Percentiles rank a stretch among this genome's conserved stretches.
Conservation (phyloP, 2,888 invertebrate genomes). For the Strigamia crassipes region DNA sequence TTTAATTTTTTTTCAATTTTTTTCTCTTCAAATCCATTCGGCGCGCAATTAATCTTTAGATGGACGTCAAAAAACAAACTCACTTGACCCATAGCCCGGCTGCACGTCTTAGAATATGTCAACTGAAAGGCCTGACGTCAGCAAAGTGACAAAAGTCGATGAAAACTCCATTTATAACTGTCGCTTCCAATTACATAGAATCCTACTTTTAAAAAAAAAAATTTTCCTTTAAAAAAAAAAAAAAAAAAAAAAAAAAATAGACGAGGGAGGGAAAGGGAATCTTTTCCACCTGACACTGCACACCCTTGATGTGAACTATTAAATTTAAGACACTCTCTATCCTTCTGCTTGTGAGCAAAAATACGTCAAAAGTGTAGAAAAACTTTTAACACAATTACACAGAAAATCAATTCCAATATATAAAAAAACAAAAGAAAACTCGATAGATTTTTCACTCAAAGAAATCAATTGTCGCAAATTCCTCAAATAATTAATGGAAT, state of each 20-base stretch:
- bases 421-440: background rate
- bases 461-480: background rate
- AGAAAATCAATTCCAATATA: background rate
- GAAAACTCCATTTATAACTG: constrained; percentile 42
- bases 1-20: background rate
- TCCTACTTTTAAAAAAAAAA: constrained; percentile 30
- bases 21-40: background rate
- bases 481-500: background rate
- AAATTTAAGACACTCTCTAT: background rate
- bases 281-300: constrained; percentile 40
- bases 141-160: constrained; percentile 38
- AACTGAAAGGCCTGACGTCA: constrained; percentile 22
- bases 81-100: constrained; percentile 1
- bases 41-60: background rate
- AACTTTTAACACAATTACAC: constrained; percentile 13
- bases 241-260: background rate
- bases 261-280: background rate
- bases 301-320: constrained; percentile 28
- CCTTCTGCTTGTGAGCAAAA: background rate
- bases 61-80: constrained; percentile 17
- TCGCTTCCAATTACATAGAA: constrained; percentile 37
- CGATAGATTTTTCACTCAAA: background rate
- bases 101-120: constrained; percentile 5
- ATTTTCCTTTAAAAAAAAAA: background rate
- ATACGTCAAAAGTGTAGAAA: background rate